Conservation (phyloP, 1,140 invertebrate species). For the Dryas iulia region DNA sequence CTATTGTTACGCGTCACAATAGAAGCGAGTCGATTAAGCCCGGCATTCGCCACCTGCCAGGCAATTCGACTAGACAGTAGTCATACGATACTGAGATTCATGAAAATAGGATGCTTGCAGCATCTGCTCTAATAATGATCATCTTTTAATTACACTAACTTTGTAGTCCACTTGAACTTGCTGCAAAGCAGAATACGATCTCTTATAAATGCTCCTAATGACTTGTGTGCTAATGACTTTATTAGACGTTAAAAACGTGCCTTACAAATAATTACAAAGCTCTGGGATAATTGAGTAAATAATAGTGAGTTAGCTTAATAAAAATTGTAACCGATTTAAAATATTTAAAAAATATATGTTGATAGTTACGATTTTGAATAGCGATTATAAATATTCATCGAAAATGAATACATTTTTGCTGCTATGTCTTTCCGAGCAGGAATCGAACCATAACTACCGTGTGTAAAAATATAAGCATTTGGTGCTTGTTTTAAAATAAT, state of each 20-base stretch:
- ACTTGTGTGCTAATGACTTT: neutral
- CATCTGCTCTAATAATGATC: neutral
- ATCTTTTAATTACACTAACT: neutral
- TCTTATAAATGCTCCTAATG: neutral
- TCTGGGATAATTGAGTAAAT: too few relatives aligned
- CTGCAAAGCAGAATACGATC: neutral
- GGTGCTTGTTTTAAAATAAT: too few relatives aligned
- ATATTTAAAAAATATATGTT: too few relatives aligned
- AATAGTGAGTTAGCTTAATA: too few relatives aligned
- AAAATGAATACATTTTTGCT: too few relatives aligned
- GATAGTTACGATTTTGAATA: too few relatives aligned
- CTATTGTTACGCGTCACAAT: constrained; percentile 19
- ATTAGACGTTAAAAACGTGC: too few relatives aligned
- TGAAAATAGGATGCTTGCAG: constrained; percentile 4
- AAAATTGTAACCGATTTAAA: too few relatives aligned
- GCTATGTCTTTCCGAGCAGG: too few relatives aligned
- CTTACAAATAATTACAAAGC: neutral
- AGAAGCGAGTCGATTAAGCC: constrained; percentile 17
- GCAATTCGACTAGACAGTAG: constrained; percentile 12
- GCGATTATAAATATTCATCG: too few relatives aligned
- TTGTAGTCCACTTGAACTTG: neutral
- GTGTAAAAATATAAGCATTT: too few relatives aligned
- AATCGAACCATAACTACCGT: too few relatives aligned
- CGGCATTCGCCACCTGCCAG: constrained; percentile 17
- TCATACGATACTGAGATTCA: constrained; percentile 6